A percentile compares a stretch with the other conserved stretches of the same genome.
Evolutionary conservation across 1,140 invertebrate genomes (phyloP).

Genomic region (Rhizoglyphus robini): DNA sequence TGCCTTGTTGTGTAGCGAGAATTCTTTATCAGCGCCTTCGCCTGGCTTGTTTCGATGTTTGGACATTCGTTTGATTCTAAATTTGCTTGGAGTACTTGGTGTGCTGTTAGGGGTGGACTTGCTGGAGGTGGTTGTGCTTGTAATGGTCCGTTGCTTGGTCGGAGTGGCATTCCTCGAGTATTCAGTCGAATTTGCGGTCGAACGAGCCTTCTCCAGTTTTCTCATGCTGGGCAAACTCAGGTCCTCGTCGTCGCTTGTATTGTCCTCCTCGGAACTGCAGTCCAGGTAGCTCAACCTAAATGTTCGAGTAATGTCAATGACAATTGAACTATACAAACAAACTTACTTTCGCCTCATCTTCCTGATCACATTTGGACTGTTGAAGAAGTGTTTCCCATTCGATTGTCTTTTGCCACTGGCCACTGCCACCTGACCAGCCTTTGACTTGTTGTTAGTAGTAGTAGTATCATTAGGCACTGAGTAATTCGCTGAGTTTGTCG

Average conservation of each 20-base stretch:
- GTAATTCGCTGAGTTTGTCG: too few species aligned
- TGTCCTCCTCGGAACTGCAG: slow-evolving; percentile 66
- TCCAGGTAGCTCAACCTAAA: slow-evolving; percentile 23
- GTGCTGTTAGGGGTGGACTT: slow-evolving; percentile 23
- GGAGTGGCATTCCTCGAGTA: too few species aligned
- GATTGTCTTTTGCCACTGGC: slow-evolving; percentile 26
- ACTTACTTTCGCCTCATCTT: slow-evolving; percentile 27
- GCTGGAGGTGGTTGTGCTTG: neutral
- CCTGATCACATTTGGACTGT: slow-evolving; percentile 28
- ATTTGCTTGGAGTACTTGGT: slow-evolving; percentile 60
- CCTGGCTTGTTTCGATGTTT: neutral
- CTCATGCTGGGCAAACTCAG: too few species aligned
- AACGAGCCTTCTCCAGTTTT: too few species aligned
- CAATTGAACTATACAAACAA: slow-evolving; percentile 13
- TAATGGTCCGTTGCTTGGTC: neutral
- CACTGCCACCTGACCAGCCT: too few species aligned
- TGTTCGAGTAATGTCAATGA: neutral
- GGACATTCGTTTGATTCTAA: slow-evolving; percentile 54
- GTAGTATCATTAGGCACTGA: neutral
- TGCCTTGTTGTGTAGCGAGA: slow-evolving; percentile 96
- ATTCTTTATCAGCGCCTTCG: slow-evolving; percentile 42
- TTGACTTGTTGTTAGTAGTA: too few species aligned
- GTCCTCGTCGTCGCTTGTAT: slow-evolving; percentile 21
- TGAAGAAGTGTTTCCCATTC: slow-evolving; percentile 25
- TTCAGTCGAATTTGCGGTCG: too few species aligned